A percentile compares a stretch with the other conserved stretches of the same genome.
Conservation (phyloP, 2,797 vertebrate genomes). For the Chelidonichthys spinosus region DNA sequence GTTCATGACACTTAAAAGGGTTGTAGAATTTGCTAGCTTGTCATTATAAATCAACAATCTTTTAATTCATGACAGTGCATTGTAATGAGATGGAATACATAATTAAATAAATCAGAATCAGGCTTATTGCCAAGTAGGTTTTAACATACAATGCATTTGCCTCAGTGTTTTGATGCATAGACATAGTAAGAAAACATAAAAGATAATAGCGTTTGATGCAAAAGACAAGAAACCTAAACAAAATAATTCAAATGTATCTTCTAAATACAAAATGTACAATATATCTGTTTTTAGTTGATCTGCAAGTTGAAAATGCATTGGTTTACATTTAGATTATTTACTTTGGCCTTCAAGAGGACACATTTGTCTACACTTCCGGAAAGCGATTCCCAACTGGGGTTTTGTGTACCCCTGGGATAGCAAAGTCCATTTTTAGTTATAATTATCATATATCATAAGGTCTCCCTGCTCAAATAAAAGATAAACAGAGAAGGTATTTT, state of each 20-base stretch:
- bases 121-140: neutral
- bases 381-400: neutral
- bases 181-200: too few relatives aligned
- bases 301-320: neutral
- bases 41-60: neutral
- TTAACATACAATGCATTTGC: neutral
- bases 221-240: too few relatives aligned
- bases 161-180: neutral
- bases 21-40: neutral
- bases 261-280: too few relatives aligned
- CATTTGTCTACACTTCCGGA: neutral
- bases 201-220: too few relatives aligned
- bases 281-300: neutral
- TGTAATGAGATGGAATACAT: neutral
- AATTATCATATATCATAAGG: too few relatives aligned
- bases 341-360: neutral
- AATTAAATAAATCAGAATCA: neutral
- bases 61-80: neutral
- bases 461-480: too few relatives aligned
- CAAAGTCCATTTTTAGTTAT: too few relatives aligned
- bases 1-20: too few relatives aligned
- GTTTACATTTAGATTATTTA: neutral
- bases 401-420: too few relatives aligned
- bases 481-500: too few relatives aligned
- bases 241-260: too few relatives aligned